Conservation (phyloP, 1,140 invertebrate species). For the Diorhabda elongata region DNA sequence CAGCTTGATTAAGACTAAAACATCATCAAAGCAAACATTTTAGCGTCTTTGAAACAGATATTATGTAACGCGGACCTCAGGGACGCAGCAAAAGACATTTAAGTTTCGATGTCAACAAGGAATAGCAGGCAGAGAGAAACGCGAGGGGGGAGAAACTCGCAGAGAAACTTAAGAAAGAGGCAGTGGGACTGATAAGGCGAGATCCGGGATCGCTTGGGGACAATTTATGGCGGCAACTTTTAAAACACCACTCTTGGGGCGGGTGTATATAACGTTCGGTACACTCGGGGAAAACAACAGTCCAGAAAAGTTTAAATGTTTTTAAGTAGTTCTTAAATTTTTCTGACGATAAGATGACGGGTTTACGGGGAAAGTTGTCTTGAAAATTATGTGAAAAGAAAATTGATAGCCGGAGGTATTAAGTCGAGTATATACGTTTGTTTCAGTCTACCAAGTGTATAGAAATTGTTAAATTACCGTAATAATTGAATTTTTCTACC, state of each 20-base stretch:
- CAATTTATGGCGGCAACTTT: slow-evolving; percentile 49
- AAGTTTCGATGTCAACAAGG: slow-evolving; percentile 18
- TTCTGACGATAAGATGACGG: slow-evolving; percentile 31
- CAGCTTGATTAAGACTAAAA: too few species aligned
- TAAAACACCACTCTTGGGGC: slow-evolving; percentile 47
- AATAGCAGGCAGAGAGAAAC: neutral
- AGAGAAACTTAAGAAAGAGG: slow-evolving; percentile 37
- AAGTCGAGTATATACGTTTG: too few species aligned
- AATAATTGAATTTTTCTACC: too few species aligned
- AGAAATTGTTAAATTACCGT: too few species aligned
- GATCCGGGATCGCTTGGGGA: slow-evolving; percentile 47
- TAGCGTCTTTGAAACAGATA: neutral
- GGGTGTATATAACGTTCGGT: slow-evolving; percentile 45
- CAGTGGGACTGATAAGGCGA: slow-evolving; percentile 43
- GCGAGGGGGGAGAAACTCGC: neutral
- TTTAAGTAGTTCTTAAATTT: slow-evolving; percentile 42
- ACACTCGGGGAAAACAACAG: slow-evolving; percentile 34
- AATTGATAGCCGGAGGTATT: slow-evolving; percentile 12
- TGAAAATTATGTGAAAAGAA: slow-evolving; percentile 20
- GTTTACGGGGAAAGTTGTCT: slow-evolving; percentile 17
- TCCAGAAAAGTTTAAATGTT: slow-evolving; percentile 34
- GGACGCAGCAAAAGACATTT: slow-evolving; percentile 11
- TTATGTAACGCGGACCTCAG: slow-evolving; percentile 5
- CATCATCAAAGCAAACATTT: neutral
- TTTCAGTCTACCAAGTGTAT: too few species aligned